Conservation (phyloP, 35 echinoderm and acorn worm genomes). For the Heliocidaris tuberculata region DNA sequence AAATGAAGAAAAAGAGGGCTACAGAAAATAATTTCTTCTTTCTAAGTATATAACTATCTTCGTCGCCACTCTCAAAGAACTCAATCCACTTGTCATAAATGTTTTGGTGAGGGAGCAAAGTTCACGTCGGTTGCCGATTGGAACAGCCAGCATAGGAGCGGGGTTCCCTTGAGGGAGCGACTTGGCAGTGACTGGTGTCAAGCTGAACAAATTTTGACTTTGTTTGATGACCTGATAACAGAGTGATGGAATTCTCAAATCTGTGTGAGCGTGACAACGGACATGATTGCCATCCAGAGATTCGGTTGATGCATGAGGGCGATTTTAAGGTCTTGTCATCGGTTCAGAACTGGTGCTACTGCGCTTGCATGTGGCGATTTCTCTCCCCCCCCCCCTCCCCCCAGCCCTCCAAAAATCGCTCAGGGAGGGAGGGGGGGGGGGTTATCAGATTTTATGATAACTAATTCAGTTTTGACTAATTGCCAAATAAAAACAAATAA, state of each 20-base stretch:
- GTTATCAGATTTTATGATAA: too few relatives aligned
- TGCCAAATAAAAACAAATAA: too few relatives aligned
- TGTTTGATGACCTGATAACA: slow-evolving; percentile 17
- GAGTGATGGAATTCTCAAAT: slow-evolving; percentile 17
- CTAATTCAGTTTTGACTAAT: too few relatives aligned
- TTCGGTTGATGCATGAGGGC: too few relatives aligned
- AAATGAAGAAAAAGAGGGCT: too few relatives aligned
- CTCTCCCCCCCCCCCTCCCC: too few relatives aligned
- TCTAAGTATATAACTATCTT: background rate
- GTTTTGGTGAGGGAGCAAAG: background rate
- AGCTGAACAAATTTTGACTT: slow-evolving; percentile 18
- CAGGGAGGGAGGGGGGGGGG: too few relatives aligned
- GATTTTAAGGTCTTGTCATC: background rate
- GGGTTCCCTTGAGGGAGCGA: background rate
- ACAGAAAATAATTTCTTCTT: too few relatives aligned
- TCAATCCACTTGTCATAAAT: background rate
- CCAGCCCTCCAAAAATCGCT: too few relatives aligned
- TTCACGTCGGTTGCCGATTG: background rate
- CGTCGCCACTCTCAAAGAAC: background rate
- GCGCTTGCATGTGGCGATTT: too few relatives aligned
- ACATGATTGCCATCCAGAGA: background rate
- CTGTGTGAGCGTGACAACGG: background rate
- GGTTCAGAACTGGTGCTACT: too few relatives aligned
- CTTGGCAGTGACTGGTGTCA: background rate
- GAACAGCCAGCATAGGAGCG: background rate